A percentile compares a stretch with the other conserved stretches of the same genome.
Evolutionary conservation across 2,113 vertebrate species (phyloP).

Genomic region (Ploceus nigricollis): DNA sequence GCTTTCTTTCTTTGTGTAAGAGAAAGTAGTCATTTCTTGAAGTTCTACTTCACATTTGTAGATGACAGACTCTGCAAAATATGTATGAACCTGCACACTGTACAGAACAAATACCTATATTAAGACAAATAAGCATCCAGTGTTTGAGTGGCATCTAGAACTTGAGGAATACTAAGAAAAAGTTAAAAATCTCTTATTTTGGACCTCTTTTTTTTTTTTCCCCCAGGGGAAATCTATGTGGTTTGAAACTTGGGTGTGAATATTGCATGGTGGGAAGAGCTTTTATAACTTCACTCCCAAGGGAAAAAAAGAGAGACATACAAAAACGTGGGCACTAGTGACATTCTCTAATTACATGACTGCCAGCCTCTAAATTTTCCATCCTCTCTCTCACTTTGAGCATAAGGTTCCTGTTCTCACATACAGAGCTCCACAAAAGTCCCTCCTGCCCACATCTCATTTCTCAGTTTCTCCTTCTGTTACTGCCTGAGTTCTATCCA

Average conservation of each 20-base stretch:
- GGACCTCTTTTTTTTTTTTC: background rate
- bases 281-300: background rate
- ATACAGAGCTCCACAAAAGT: background rate
- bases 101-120: background rate
- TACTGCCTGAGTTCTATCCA: background rate
- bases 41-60: background rate
- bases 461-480: constrained; percentile 53
- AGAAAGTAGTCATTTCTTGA: background rate
- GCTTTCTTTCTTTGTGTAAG: background rate
- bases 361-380: background rate
- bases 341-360: background rate
- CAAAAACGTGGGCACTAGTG: background rate
- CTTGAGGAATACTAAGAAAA: background rate
- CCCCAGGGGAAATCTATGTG: background rate
- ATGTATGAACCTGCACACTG: background rate
- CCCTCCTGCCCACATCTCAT: background rate
- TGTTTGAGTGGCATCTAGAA: background rate
- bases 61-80: background rate
- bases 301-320: background rate
- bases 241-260: background rate
- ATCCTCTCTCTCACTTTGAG: background rate
- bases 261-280: background rate
- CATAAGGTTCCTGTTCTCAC: constrained; percentile 11
- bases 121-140: background rate
- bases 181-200: background rate